phyloP scores from a whole-genome alignment of 2,888 invertebrate species.

The Nasonovia ribisnigri region DNA sequence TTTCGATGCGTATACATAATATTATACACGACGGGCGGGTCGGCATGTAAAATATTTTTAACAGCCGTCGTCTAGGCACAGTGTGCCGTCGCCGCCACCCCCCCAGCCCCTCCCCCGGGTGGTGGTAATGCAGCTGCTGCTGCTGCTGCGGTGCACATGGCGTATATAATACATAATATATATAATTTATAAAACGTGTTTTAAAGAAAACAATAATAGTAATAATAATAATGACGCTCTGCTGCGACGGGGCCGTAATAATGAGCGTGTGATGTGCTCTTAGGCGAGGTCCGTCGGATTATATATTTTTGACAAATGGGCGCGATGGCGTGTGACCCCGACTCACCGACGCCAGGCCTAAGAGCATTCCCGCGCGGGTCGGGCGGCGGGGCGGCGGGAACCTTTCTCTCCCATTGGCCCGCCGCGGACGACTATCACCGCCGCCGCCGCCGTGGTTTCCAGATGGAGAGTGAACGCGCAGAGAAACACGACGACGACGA shows the following conservation, averaged over 20 bases:
- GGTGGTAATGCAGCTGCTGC: not conserved
- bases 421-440: not conserved
- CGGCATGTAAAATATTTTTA: not conserved
- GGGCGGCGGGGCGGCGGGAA: not conserved
- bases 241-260: not conserved
- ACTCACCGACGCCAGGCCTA: not conserved
- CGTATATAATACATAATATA: not conserved
- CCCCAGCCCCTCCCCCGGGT: too few relatives aligned
- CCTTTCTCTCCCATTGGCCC: not conserved
- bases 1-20: not conserved
- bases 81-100: not conserved
- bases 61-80: not conserved
- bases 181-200: not conserved
- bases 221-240: not conserved
- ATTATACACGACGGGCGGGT: not conserved
- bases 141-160: not conserved
- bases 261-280: not conserved
- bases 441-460: not conserved
- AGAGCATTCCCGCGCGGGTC: not conserved
- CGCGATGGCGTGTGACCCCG: conserved; percentile 11
- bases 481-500: not conserved
- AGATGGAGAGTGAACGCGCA: not conserved
- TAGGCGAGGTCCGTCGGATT: not conserved
- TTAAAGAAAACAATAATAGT: not conserved
- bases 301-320: not conserved